These are phyloP conservation scores for Hycleus phaleratus DNA, from an alignment of 1,140 invertebrate genomes.

Conservation along the genomic window DNA sequence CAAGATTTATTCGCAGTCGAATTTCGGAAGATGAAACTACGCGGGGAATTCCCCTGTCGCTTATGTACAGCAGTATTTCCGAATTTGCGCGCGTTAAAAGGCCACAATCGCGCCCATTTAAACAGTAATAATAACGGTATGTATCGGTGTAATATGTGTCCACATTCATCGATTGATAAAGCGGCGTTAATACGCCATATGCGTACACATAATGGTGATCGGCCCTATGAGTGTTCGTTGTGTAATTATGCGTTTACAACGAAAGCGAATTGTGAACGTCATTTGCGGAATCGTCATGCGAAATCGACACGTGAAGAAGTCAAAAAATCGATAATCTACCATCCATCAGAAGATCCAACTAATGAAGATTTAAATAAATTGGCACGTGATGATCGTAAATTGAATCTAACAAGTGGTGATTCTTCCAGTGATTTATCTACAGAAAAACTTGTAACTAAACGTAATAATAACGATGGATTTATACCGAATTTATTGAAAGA, in stretches of 20 bases:
- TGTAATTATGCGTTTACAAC: conserved; percentile 96
- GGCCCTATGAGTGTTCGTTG: conserved; percentile 87
- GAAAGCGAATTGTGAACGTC: conserved; percentile 83
- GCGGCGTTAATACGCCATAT: conserved; percentile 82
- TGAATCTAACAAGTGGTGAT: conserved; percentile 22
- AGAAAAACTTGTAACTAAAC: conserved; percentile 17
- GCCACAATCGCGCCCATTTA: conserved; percentile 75
- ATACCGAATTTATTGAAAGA: conserved; percentile 23
- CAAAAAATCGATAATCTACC: conserved; percentile 77
- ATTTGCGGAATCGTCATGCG: conserved; percentile 83
- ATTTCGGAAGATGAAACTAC: conserved; percentile 75
- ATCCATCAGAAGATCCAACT: conserved; percentile 72
- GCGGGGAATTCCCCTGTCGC: conserved; percentile 82
- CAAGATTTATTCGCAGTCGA: conserved; percentile 73
- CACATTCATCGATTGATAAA: conserved; percentile 83
- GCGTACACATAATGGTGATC: conserved; percentile 87
- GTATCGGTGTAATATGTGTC: conserved; percentile 89
- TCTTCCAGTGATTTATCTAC: conserved; percentile 18
- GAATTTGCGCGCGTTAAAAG: conserved; percentile 82
- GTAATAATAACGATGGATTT: background rate
- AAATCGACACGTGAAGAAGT: conserved; percentile 78
- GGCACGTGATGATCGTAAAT: conserved; percentile 30
- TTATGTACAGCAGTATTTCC: conserved; percentile 77
- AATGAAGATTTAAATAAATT: conserved; percentile 59
- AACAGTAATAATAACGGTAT: conserved; percentile 59